Conservation (phyloP, 2,797 vertebrate genomes). For the Brachyrhaphis roseni region DNA sequence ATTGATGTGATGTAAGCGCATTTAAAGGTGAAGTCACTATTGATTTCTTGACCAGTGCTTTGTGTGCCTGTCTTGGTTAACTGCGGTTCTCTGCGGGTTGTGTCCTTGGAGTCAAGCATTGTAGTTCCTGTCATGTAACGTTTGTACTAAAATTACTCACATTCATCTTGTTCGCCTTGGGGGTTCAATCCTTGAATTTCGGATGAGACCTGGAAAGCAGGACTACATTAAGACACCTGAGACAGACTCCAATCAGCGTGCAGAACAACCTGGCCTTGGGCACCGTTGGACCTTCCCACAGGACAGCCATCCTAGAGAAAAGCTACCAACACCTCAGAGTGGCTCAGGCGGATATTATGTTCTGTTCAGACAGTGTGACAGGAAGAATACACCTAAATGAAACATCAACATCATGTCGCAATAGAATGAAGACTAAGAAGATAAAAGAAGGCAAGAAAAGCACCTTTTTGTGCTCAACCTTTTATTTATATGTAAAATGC, state of each 20-base stretch:
- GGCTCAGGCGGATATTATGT: background rate
- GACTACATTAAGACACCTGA: background rate
- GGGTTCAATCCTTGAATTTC: background rate
- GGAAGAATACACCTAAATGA: background rate
- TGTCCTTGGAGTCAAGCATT: background rate
- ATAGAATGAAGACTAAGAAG: background rate
- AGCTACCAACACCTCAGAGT: background rate
- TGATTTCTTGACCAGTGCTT: conserved; percentile 7
- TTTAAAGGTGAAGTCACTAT: conserved; percentile 7
- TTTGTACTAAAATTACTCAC: conserved; percentile 1
- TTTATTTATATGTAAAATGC: background rate
- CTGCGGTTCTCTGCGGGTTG: background rate
- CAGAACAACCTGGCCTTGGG: background rate
- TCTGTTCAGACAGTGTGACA: background rate
- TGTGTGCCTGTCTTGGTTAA: conserved; percentile 11
- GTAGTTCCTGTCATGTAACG: background rate
- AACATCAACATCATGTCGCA: background rate
- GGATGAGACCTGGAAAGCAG: background rate
- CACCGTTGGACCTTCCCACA: background rate
- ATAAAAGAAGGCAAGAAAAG: background rate
- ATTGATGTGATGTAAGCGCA: conserved; percentile 12
- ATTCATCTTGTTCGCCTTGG: conserved; percentile 1
- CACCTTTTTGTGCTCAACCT: background rate
- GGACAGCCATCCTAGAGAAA: background rate
- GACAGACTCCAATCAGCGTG: background rate